Evolutionary conservation across 2,888 invertebrate genomes (phyloP), one percentile per base, ranked within the genome.

Genomic region (Leucoptera coffeella): DNA sequence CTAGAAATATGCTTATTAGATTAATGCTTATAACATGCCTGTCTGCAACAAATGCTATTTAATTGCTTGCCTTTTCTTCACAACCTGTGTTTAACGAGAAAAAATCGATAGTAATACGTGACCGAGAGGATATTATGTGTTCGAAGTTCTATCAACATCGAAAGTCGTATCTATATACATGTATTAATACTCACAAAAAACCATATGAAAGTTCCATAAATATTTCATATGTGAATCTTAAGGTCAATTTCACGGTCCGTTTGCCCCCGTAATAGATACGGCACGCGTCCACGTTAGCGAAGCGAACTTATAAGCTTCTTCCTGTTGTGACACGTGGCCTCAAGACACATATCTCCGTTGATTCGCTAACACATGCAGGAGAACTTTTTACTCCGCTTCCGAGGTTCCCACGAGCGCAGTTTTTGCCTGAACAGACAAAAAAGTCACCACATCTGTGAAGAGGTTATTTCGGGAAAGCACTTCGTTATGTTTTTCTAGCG

Each of bases 251-350:
- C 48, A 62, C 53, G 46, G 54, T 47, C 50, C 43, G 51, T 50
- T 59, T 40, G 35, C 34, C 35, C 32, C 39, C 42, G 42, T 54
- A 55, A 61, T 52, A 54, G 60, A 59, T 61, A 14, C 14, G 25
- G 24, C 26, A 62, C 64, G 62, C 51, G 61, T 48, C 54, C 22
- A 22, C 7, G 10, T n/a, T 15, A 15, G 22, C 10, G 13, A 14
- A 30, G 31, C 36, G 41, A 38, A 43, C 47, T 47, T 46, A 43
- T 44, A 41, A 36, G 38, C 37, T 41, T 42, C 54, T 58, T 62
- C 60, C 61, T 57, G 60, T 56, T 55, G 33, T 48, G 58, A 53
- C 65, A 62, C 55, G 57, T 61, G 64, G 43, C 40, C 33, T 33
- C 22, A 11, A 23, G 15, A 27, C 23, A 10, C 15, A 25, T 26